phyloP scores from a whole-genome alignment of 2,113 vertebrate genomes.

The Pyrgilauda ruficollis region DNA sequence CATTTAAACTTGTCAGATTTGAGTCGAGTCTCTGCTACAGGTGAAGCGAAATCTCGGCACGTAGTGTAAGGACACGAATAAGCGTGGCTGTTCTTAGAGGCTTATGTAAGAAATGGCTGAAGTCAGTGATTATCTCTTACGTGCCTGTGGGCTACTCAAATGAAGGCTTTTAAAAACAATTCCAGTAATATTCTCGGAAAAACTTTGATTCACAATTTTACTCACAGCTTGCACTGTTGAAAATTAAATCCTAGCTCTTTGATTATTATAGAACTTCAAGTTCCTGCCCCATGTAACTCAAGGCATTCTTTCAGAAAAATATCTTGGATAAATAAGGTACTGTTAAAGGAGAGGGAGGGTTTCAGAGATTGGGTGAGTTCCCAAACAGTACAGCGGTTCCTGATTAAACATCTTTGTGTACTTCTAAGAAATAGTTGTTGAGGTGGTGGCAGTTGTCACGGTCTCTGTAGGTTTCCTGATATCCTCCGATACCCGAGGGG shows the following conservation, averaged over 20 bases:
- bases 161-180: background rate
- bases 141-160: background rate
- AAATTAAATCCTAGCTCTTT: background rate
- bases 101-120: background rate
- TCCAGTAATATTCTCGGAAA: rapidly evolving
- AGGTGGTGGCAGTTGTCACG: background rate
- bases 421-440: background rate
- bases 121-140: background rate
- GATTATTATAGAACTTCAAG: background rate
- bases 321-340: background rate
- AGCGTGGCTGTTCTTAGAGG: background rate
- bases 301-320: background rate
- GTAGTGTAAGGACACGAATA: background rate
- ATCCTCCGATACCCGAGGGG: rapidly evolving
- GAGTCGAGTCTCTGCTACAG: background rate
- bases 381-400: background rate
- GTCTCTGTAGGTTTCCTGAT: background rate
- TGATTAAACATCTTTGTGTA: background rate
- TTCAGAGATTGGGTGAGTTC: background rate
- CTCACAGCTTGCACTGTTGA: background rate
- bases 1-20: background rate
- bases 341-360: background rate
- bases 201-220: background rate
- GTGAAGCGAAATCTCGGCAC: background rate
- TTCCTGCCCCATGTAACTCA: background rate